Base-by-base conservation (phyloP, 2,113 vertebrate genomes). In the Eulemur macaco region DNA sequence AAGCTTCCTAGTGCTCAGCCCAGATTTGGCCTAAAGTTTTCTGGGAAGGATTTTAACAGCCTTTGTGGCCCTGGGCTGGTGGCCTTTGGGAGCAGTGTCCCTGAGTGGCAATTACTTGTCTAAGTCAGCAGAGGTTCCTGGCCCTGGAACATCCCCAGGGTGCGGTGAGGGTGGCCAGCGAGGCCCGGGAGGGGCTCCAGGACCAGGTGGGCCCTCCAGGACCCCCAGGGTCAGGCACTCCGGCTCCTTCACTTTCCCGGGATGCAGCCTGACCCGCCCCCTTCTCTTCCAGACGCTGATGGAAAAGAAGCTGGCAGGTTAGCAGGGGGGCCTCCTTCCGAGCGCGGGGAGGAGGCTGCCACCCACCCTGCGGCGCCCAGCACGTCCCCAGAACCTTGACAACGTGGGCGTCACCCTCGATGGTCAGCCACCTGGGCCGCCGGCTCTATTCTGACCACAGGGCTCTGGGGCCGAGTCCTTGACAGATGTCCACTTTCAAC, bases 201-300 rank as follows among this genome's bases (percentile, higher is more conserved):
- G 56, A 34, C 27, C 3, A 2, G 15, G 29, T 15, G 10, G 64
- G 31, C 10, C 15, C 17, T 52, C 52, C 45, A 47, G 45, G 45
- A 47, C 45, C 45, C 1, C 1, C 42, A 37, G 29, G 54, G n/a
- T 54, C 45, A 45, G 21, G 21, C 7, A 45, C 63, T 25, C 1
- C 29, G 2, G 25, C 27, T 58, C 9, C 34, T 31, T 18, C 39
- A 27, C 29, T 56, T 63, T 47, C 60, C 56, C 29, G 14, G 31
- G 45, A 27, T 23, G 6, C 39, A 78, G 68, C n/a, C 74, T 96
- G 91, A 96, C 82, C 60, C 54, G 5, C 25, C 23, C 20, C 42
- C 73, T 83, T 97, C 71, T 97, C 76, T 96, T 96, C 84, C 86
- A 94, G 96, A 81, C 2, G 5, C 54, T 13, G 89, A 78, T 0